These are phyloP conservation scores for Heliconius nattereri DNA, from an alignment of 1,140 invertebrate genomes.

Conservation along the genomic window DNA sequence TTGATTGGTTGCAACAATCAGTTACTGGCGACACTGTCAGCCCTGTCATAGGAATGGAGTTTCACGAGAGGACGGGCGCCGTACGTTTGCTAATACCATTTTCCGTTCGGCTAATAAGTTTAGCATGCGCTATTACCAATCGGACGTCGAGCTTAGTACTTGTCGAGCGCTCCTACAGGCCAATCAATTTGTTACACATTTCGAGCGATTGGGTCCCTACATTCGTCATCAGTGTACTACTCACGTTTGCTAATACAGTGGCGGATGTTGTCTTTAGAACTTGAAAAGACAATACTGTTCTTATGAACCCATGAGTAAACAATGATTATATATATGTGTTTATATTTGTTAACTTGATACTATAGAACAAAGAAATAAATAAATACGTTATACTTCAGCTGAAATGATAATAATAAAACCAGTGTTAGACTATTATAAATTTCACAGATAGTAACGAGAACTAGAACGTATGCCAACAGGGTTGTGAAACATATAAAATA, in stretches of 20 bases:
- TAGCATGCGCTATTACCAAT: conserved; percentile 79
- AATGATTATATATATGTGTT: neutral
- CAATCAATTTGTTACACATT: conserved; percentile 77
- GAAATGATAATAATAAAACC: conserved; percentile 2
- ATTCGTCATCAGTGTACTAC: neutral
- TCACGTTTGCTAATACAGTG: neutral
- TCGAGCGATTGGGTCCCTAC: conserved; percentile 71
- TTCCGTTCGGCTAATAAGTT: conserved; percentile 79
- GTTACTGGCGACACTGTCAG: conserved; percentile 67
- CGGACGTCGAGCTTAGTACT: conserved; percentile 66
- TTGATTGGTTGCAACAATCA: conserved; percentile 78
- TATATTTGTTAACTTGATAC: neutral
- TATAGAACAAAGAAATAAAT: neutral
- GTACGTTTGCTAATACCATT: conserved; percentile 76
- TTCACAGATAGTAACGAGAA: conserved; percentile 8
- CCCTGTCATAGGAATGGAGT: conserved; percentile 70
- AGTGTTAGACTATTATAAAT: conserved; percentile 2
- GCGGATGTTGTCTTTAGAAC: neutral
- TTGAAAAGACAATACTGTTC: neutral
- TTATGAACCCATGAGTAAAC: neutral
- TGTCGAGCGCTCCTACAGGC: conserved; percentile 57
- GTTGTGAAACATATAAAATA: conserved; percentile 15
- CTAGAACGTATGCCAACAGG: conserved; percentile 10
- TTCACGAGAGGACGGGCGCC: conserved; percentile 60
- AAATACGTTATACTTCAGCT: conserved; percentile 3